Evolutionary conservation across 2,113 vertebrate species (phyloP).

Genomic region (Rostratula benghalensis): DNA sequence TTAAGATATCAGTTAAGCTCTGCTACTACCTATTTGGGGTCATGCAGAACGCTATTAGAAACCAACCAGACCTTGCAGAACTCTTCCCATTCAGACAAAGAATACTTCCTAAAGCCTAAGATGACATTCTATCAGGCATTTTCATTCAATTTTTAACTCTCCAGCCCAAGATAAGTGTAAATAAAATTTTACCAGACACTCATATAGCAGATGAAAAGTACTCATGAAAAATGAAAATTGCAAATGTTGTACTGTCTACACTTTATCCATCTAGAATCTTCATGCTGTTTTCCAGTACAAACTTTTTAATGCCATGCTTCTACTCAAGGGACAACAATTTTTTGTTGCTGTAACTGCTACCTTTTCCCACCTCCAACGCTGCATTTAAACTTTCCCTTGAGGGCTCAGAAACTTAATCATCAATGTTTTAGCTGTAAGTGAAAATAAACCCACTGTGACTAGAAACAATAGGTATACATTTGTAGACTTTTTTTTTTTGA

Average conservation of each 20-base stretch:
- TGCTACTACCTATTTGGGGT: background rate
- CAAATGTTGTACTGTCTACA: background rate
- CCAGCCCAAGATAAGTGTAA: background rate
- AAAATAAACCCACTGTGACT: background rate
- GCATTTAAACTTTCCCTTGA: background rate
- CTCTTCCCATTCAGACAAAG: background rate
- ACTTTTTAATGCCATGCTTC: background rate
- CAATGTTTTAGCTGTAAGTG: background rate
- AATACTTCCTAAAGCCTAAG: background rate
- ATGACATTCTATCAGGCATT: background rate
- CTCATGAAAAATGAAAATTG: background rate
- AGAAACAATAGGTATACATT: background rate
- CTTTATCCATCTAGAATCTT: background rate
- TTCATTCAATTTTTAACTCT: background rate
- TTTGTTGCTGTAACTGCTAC: background rate
- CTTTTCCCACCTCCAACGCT: background rate
- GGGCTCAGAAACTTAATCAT: background rate
- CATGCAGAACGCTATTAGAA: background rate
- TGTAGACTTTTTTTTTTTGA: background rate
- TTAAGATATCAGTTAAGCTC: background rate
- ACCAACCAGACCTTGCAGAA: background rate
- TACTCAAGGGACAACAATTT: background rate
- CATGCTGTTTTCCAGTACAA: background rate
- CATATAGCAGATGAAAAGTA: background rate
- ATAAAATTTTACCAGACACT: background rate